A percentile compares a stretch with the other conserved stretches of the same genome.
Evolutionary conservation across 2,888 invertebrate species (phyloP).

Genomic region (Dryobotodes eremita): DNA sequence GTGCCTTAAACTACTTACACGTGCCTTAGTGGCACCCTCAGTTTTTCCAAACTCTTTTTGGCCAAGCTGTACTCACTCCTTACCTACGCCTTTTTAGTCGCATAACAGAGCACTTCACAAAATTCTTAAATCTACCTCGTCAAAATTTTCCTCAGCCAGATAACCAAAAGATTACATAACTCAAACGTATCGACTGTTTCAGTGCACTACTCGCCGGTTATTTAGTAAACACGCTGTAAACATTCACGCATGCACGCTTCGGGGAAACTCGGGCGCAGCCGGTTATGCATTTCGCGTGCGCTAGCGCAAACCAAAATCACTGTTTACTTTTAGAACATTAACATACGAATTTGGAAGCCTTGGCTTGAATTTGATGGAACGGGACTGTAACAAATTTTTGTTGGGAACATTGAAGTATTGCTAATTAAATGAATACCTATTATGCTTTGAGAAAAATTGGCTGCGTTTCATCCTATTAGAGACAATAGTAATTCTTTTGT

Average conservation of each 20-base stretch:
- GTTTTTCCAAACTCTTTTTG: too few relatives aligned
- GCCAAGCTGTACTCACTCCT: too few relatives aligned
- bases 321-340: slow-evolving; percentile 37
- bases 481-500: background rate
- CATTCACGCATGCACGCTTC: slow-evolving; percentile 62
- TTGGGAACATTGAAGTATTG: background rate
- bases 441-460: background rate
- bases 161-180: slow-evolving; percentile 53
- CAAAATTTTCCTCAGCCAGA: slow-evolving; percentile 25
- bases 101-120: background rate
- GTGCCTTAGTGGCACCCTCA: too few relatives aligned
- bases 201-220: slow-evolving; percentile 42
- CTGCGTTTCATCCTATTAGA: background rate
- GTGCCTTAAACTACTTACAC: too few relatives aligned
- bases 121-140: background rate
- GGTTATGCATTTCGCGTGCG: slow-evolving; percentile 58
- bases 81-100: background rate
- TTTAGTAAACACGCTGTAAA: slow-evolving; percentile 56
- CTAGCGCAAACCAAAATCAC: slow-evolving; percentile 25
- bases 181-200: slow-evolving; percentile 47
- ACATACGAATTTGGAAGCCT: slow-evolving; percentile 24
- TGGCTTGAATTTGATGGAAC: slow-evolving; percentile 26
- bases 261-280: slow-evolving; percentile 49
- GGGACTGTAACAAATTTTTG: background rate
- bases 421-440: background rate